Evolutionary conservation across 2,797 vertebrate species (phyloP).

Genomic region (Diplodus puntazzo): DNA sequence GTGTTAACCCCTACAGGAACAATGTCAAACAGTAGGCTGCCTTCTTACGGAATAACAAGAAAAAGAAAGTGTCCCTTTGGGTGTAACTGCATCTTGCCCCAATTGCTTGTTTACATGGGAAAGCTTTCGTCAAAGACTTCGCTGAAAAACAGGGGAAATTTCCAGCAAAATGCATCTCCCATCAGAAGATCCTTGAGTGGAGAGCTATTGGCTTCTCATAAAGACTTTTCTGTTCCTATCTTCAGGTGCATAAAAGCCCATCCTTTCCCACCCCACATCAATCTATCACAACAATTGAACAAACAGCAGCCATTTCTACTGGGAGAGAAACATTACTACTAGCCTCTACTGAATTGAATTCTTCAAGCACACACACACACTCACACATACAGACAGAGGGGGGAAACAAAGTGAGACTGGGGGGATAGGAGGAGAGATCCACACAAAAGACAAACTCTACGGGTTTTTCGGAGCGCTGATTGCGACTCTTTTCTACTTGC

Average conservation of each 20-base stretch:
- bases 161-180: conserved; percentile 65
- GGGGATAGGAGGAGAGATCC: conserved; percentile 56
- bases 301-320: conserved; percentile 80
- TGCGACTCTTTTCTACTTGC: conserved; percentile 76
- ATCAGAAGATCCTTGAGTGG: conserved; percentile 64
- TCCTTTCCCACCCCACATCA: conserved; percentile 74
- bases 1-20: conserved; percentile 57
- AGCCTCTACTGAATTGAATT: conserved; percentile 75
- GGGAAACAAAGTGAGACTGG: conserved; percentile 60
- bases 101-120: conserved; percentile 55
- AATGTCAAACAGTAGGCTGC: conserved; percentile 3
- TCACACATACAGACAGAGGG: conserved; percentile 8
- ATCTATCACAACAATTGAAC: conserved; percentile 83
- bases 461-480: conserved; percentile 63
- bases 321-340: conserved; percentile 75
- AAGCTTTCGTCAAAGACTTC: conserved; percentile 60
- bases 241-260: conserved; percentile 78
- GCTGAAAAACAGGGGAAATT: conserved; percentile 29
- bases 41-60: conserved; percentile 39
- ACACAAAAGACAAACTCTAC: conserved; percentile 68
- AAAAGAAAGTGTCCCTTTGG: conserved; percentile 51
- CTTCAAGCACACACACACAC: conserved; percentile 43
- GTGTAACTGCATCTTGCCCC: conserved; percentile 58
- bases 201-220: conserved; percentile 75
- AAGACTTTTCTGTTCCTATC: conserved; percentile 76